phyloP scores from a whole-genome alignment of 2,888 invertebrate genomes.

The Tenthredo amoena region DNA sequence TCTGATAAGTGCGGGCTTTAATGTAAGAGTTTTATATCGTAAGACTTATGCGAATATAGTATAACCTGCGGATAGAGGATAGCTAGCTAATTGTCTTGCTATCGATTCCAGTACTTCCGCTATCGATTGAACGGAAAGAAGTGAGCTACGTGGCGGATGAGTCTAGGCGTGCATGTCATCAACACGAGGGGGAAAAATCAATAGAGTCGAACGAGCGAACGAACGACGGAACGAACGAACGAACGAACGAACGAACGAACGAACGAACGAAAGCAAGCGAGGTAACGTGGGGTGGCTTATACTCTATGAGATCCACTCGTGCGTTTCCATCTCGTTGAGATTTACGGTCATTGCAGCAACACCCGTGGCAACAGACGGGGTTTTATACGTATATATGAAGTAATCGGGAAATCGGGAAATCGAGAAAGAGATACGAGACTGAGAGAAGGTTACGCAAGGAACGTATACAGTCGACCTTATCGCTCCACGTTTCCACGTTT shows the following conservation, averaged over 20 bases:
- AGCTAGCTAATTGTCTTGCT: conserved; percentile 55
- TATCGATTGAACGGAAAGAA: conserved; percentile 71
- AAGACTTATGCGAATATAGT: conserved; percentile 38
- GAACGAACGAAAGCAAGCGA: neutral
- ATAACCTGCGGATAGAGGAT: neutral
- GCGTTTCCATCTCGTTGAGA: conserved; percentile 8
- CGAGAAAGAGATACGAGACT: neutral
- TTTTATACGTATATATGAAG: neutral
- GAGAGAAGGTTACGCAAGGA: neutral
- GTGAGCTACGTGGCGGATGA: conserved; percentile 62
- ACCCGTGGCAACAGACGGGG: neutral
- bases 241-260: conserved; percentile 2
- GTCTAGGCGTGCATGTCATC: conserved; percentile 72
- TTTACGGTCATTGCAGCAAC: neutral
- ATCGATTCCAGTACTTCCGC: conserved; percentile 70
- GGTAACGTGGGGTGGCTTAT: conserved; percentile 23
- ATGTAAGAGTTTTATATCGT: conserved; percentile 50
- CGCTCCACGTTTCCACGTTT: neutral
- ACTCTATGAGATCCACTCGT: neutral
- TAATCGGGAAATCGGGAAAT: neutral
- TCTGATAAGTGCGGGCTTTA: neutral
- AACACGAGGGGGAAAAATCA: conserved; percentile 71
- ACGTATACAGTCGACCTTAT: neutral
- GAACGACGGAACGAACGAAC: conserved; percentile 59
- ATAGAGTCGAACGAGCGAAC: conserved; percentile 69